phyloP scores from a whole-genome alignment of 1,140 invertebrate genomes.

The Sycophila sp. region DNA sequence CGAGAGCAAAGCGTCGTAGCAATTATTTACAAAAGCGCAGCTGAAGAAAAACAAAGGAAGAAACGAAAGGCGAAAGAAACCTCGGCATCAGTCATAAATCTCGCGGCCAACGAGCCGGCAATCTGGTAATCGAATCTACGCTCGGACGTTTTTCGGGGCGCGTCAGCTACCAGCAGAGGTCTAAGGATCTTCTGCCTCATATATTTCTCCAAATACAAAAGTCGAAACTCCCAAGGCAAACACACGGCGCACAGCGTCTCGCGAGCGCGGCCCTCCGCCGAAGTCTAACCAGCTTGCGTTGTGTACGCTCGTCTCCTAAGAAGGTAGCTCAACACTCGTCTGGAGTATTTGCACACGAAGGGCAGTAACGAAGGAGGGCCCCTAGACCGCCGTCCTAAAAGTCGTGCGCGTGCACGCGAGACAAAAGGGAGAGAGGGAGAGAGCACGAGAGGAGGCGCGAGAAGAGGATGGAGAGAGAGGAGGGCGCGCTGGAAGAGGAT shows the following conservation, averaged over 20 bases:
- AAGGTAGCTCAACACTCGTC: no score
- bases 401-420: neutral
- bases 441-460: slow-evolving; percentile 25
- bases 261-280: neutral
- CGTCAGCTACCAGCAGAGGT: neutral
- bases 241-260: neutral
- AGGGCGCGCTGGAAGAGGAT: no score
- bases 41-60: no score
- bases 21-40: no score
- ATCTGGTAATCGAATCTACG: slow-evolving; percentile 33
- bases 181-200: neutral
- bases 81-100: slow-evolving; percentile 5
- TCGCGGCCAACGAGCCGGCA: neutral
- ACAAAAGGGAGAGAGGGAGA: slow-evolving; percentile 6
- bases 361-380: neutral
- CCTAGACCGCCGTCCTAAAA: slow-evolving; percentile 10
- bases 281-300: no score
- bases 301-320: no score
- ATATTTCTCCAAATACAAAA: neutral
- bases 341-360: slow-evolving; percentile 26
- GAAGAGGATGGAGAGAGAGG: no score
- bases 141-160: neutral
- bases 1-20: no score
- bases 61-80: slow-evolving; percentile 16
- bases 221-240: neutral